Evolutionary conservation across 2,113 vertebrate genomes (phyloP).

Genomic region (Bufo bufo): DNA sequence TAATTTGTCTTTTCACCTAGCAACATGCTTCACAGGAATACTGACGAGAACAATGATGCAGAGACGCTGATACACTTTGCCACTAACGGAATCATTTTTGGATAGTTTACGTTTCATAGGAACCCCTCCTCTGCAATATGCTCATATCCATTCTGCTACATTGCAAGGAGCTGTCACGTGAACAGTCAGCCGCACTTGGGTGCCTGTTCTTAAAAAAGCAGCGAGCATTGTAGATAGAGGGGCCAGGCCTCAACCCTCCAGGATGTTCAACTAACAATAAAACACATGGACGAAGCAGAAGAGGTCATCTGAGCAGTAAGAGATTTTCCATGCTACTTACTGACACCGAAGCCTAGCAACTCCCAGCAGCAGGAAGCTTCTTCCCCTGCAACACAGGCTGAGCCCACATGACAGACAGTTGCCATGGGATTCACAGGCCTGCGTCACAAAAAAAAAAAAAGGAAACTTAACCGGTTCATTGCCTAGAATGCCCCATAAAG

Average conservation of each 20-base stretch:
- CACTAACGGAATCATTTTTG: neutral
- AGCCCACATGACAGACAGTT: slow-evolving; percentile 77
- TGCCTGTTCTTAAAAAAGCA: slow-evolving; percentile 9
- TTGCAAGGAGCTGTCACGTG: neutral
- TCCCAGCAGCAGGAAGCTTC: slow-evolving; percentile 57
- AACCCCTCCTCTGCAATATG: slow-evolving; percentile 16
- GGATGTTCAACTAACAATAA: slow-evolving; percentile 39
- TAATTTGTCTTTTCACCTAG: slow-evolving; percentile 25
- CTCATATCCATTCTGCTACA: neutral
- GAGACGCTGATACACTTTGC: neutral
- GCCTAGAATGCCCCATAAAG: slow-evolving; percentile 25
- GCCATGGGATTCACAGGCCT: slow-evolving; percentile 74
- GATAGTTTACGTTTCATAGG: neutral
- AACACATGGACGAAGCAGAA: slow-evolving; percentile 28
- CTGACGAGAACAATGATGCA: neutral
- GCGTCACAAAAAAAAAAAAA: slow-evolving; percentile 72
- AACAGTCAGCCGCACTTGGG: neutral
- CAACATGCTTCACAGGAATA: neutral
- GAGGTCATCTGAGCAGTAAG: slow-evolving; percentile 46
- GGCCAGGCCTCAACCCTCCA: slow-evolving; percentile 8
- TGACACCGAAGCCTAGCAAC: slow-evolving; percentile 56
- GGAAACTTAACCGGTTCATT: slow-evolving; percentile 63
- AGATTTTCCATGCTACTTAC: slow-evolving; percentile 53
- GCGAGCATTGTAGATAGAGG: neutral
- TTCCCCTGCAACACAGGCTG: slow-evolving; percentile 65